Evolutionary conservation across 2,113 vertebrate genomes (phyloP).

Genomic region (Pithys albifrons): DNA sequence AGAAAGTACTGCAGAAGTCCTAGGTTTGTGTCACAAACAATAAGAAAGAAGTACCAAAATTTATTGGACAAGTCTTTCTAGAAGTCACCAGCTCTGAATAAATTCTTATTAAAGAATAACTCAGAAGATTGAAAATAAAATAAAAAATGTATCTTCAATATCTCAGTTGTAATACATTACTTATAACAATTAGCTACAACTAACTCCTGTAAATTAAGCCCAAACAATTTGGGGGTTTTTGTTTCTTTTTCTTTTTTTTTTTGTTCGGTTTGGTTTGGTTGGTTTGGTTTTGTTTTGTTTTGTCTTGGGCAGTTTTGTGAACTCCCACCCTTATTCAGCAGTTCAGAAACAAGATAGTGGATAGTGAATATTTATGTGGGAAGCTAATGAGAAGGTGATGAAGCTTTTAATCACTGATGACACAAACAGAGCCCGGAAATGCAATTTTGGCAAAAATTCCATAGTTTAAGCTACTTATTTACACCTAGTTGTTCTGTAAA

Average conservation of each 20-base stretch:
- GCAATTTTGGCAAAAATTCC: neutral
- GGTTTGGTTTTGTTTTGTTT: too few relatives aligned
- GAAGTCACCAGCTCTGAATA: neutral
- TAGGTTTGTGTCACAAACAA: neutral
- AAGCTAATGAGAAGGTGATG: neutral
- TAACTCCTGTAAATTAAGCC: neutral
- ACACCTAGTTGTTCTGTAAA: neutral
- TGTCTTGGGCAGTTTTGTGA: neutral
- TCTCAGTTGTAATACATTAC: neutral
- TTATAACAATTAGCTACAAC: neutral
- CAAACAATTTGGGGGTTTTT: neutral
- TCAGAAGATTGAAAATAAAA: neutral
- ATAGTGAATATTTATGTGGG: neutral
- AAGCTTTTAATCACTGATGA: neutral
- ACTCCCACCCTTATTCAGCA: neutral
- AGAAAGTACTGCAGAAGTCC: neutral
- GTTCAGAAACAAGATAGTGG: neutral
- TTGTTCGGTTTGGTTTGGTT: too few relatives aligned
- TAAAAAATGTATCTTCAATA: neutral
- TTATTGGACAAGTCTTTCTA: neutral
- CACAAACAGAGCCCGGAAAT: neutral
- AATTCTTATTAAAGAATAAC: neutral
- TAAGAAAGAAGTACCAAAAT: neutral
- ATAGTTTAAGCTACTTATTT: neutral
- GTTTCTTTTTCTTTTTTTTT: too few relatives aligned